These are phyloP conservation scores for Henicopernis longicauda DNA, from an alignment of 2,113 vertebrate genomes.

Conservation along the genomic window DNA sequence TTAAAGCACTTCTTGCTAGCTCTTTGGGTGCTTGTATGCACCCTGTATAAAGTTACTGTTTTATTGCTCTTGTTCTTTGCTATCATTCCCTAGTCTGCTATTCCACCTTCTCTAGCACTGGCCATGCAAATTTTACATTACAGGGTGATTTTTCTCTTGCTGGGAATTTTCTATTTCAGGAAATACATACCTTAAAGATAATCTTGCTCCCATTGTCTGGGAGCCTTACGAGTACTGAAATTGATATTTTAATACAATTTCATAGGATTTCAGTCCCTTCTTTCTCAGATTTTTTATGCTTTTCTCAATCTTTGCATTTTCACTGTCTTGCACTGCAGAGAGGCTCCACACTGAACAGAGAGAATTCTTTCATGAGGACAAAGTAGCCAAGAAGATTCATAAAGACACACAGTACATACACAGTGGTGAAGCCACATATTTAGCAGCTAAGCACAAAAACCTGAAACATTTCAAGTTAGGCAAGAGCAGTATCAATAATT, in stretches of 20 bases:
- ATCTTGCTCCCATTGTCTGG: neutral
- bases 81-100: neutral
- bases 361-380: neutral
- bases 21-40: neutral
- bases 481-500: slow-evolving; percentile 24
- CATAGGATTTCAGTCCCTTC: neutral
- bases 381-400: neutral
- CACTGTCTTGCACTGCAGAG: neutral
- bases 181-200: neutral
- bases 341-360: neutral
- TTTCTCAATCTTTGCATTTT: neutral
- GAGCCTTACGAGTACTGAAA: neutral
- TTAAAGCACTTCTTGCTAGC: neutral
- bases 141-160: neutral
- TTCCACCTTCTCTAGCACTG: neutral
- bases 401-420: neutral
- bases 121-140: neutral
- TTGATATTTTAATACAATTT: neutral
- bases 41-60: neutral
- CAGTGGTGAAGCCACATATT: neutral
- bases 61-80: neutral
- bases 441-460: neutral
- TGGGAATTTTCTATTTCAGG: neutral
- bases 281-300: neutral
- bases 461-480: neutral